phyloP scores from a whole-genome alignment of 2,888 invertebrate genomes.

The Willowsia nigromaculata region DNA sequence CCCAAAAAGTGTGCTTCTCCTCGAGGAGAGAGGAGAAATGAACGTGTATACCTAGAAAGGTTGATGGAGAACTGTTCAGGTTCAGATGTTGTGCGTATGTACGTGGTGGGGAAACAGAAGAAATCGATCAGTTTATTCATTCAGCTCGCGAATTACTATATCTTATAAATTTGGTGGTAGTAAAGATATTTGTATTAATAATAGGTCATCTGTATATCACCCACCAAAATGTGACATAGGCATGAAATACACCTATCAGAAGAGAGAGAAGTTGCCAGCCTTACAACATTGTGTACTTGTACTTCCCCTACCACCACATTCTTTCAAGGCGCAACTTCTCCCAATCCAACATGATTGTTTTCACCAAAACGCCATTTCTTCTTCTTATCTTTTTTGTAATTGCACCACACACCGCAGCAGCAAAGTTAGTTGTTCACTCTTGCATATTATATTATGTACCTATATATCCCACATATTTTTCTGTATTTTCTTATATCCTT shows the following conservation, averaged over 20 bases:
- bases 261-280: neutral
- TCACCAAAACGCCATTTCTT: constrained; percentile 18
- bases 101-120: neutral
- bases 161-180: neutral
- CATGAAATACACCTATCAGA: neutral
- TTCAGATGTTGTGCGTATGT: constrained; percentile 11
- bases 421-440: neutral
- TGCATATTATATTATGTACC: neutral
- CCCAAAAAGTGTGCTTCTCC: neutral
- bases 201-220: constrained; percentile 38
- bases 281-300: neutral
- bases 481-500: neutral
- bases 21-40: constrained; percentile 7
- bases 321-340: neutral
- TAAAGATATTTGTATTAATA: constrained; percentile 17
- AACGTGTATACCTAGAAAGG: neutral
- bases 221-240: constrained; percentile 1
- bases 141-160: constrained; percentile 10
- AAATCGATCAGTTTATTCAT: constrained; percentile 46
- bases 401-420: constrained; percentile 18
- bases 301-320: neutral
- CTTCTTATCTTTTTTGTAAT: neutral
- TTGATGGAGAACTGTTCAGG: neutral
- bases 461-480: neutral
- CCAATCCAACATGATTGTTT: constrained; percentile 19